Evolutionary conservation across 2,888 invertebrate species (phyloP).

Genomic region (Meganola albula): DNA sequence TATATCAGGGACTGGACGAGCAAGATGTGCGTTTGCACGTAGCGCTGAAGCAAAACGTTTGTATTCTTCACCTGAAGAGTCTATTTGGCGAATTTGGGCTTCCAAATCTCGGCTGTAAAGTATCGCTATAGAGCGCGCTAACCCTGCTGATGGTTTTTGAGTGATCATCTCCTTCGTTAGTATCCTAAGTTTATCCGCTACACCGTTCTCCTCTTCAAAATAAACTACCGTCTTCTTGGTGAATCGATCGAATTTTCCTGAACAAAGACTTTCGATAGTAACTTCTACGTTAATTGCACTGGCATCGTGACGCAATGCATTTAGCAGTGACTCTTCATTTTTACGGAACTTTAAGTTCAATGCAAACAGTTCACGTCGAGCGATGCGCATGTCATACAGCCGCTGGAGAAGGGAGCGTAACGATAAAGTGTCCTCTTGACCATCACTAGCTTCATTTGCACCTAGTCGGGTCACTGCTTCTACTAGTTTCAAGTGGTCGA

Average conservation of each 20-base stretch:
- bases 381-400: background rate
- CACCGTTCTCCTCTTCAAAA: slow-evolving; percentile 41
- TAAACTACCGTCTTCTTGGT: slow-evolving; percentile 40
- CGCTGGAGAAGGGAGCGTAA: background rate
- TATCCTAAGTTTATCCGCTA: slow-evolving; percentile 29
- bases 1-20: slow-evolving; percentile 36
- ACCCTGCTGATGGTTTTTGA: slow-evolving; percentile 4
- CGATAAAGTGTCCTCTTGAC: no score
- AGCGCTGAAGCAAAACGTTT: slow-evolving; percentile 31
- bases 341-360: background rate
- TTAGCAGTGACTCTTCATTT: background rate
- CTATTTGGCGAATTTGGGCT: slow-evolving; percentile 18
- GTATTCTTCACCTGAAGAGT: slow-evolving; percentile 8
- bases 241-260: slow-evolving; percentile 32
- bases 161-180: slow-evolving; percentile 10
- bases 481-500: background rate
- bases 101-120: slow-evolving; percentile 17
- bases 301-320: background rate
- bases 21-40: slow-evolving; percentile 39
- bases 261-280: background rate
- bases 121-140: slow-evolving; percentile 20
- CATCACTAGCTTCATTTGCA: background rate
- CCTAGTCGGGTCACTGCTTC: background rate
- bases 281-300: background rate
- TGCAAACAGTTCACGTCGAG: background rate